Base-by-base conservation (phyloP, 2,888 invertebrate species). In the Eremobia ochroleuca region DNA sequence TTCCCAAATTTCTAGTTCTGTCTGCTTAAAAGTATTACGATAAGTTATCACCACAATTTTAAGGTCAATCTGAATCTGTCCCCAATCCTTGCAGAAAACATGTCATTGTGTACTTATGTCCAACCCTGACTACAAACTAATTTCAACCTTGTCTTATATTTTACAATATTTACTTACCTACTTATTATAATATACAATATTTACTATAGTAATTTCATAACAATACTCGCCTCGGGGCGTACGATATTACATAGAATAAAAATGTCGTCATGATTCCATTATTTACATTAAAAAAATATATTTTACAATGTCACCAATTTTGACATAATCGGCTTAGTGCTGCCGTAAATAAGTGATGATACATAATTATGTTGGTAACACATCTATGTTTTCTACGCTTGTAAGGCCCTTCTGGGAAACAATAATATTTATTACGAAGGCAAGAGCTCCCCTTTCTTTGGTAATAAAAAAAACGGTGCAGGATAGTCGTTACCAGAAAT, bases 261-360 rank as follows among this genome's bases (percentile, higher is more conserved):
- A 15, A 21, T 37, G 11, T 40, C 2, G 1, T 21, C 52, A 64
- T 21, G 2, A 6, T 0, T 0, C 5, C 21, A 55, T 34, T 37
- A 4, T 55, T 28, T 34, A 25, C 3, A 8, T 61, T 9, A 1
- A 8, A 9, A 8, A 31, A 4, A 13, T 52, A 34, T 43, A 59
- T 70, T 61, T 61, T 21, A 66, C n/a, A 52, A 37, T 61, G 59
- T 34, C 65, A 61, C 64, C 15, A 21, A 4, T n/a, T 52, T 65
- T 40, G 4, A 21, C 55, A 82, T 66, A 66, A 77, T 77, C 80
- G n/a, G 77, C 77, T 77, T 80, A 64, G 4, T 55, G 9, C 18
- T 73, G 46, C 58, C n/a, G 9, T 64, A 31, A n/a, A 37, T 28
- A 37, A 18, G 15, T 55, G 8, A 37, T 55, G 71, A 52, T 37